Evolutionary conservation across 2,888 invertebrate genomes (phyloP), one percentile per base, ranked within the genome.

Genomic region (Thereva nobilitata): DNA sequence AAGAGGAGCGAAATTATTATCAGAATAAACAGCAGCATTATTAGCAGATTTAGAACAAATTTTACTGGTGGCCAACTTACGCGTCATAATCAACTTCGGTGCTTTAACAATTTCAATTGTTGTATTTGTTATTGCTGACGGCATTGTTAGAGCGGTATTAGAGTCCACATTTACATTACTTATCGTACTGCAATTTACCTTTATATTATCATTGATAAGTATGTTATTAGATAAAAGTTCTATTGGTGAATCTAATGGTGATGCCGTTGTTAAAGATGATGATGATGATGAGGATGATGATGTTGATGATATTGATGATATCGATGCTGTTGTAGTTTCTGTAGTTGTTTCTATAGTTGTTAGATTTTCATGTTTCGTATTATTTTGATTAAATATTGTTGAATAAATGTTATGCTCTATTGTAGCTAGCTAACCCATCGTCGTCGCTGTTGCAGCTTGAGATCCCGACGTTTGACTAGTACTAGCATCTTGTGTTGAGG

Each of bases 341-440:
- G 55, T 52, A 55, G 5, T 45, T 64, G 55, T 50, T 50, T 41
- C 41, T 56, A 57, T 49, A 37, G 12, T 52, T 55, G 45, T 37
- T 34, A 44, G 53, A 42, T 35, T 23, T 9, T 47, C n/a, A 49
- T 41, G 10, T 50, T 41, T 61, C 50, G 61, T 61, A 41, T 49
- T 50, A 49, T 50, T 61, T 41, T 61, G 61, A 61, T 61, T 61
- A 61, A 61, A 64, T 56, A 52, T 57, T 57, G 64, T 38, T 63
- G 64, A 64, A 57, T 57, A 23, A 45, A 40, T 56, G 35, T 66
- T 57, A 61, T 66, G 44, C 66, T 50, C 56, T 68, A 55, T 63
- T 56, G 63, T 61, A 73, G 70, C 72, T 72, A 72, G 78, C 78
- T 77, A 78, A 78, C 78, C 78, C 77, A 78, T 75, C 75, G 78